Evolutionary conservation across 2,888 invertebrate species (phyloP).

Genomic region (Stenurella melanura): DNA sequence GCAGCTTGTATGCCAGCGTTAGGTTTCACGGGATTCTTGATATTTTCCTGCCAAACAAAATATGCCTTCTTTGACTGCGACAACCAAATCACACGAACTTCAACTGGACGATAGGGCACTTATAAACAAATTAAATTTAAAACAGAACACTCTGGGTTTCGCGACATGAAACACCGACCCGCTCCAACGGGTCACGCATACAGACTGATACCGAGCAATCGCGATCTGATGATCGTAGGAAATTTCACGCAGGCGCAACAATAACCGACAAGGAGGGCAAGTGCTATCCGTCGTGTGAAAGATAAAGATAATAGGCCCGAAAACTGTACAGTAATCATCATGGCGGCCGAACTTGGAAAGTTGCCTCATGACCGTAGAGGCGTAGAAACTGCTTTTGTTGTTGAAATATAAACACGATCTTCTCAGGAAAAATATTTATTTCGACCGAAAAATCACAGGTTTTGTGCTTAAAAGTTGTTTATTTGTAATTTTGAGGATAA

Average conservation of each 20-base stretch:
- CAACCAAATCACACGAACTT: not conserved
- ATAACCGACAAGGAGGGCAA: constrained; percentile 39
- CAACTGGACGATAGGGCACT: constrained; percentile 5
- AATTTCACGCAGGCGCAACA: constrained; percentile 50
- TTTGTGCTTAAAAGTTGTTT: not conserved
- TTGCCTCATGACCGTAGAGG: constrained; percentile 52
- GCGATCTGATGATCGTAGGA: constrained; percentile 50
- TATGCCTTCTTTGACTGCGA: constrained; percentile 4
- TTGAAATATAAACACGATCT: not conserved
- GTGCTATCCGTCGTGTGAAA: constrained; percentile 34
- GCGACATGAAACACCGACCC: constrained; percentile 40
- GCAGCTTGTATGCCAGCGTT: constrained; percentile 36
- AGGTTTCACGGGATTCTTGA: constrained; percentile 34
- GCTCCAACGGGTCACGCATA: constrained; percentile 40
- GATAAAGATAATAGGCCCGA: constrained; percentile 48
- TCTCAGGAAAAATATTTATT: not conserved
- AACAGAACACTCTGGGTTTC: constrained; percentile 35
- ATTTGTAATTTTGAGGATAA: not conserved
- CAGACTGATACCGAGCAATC: constrained; percentile 51
- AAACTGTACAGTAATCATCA: constrained; percentile 60
- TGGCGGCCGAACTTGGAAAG: constrained; percentile 62
- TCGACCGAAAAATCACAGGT: not conserved
- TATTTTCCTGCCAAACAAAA: constrained; percentile 27
- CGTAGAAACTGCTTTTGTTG: constrained; percentile 32
- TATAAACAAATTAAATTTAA: constrained; percentile 33